Conservation (phyloP, 2,797 vertebrate species). For the Rhincodon typus region DNA sequence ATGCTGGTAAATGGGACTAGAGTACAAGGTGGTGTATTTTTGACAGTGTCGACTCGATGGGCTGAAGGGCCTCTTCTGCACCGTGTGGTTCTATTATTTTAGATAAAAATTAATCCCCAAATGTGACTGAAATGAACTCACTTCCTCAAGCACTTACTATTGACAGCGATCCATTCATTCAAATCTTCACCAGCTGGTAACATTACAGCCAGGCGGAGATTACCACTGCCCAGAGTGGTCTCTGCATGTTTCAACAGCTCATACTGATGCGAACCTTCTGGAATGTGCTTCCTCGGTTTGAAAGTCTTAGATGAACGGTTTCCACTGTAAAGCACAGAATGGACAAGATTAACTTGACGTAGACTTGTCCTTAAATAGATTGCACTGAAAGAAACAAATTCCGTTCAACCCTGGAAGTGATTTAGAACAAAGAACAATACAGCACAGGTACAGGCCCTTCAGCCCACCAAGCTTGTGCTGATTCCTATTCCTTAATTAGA, state of each 20-base stretch:
- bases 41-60: too few species aligned
- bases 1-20: too few species aligned
- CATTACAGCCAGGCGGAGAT: conserved; percentile 95
- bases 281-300: conserved; percentile 98
- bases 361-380: background rate
- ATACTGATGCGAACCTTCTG: conserved; percentile 94
- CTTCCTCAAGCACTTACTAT: conserved; percentile 72
- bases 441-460: too few species aligned
- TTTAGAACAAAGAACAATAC: too few species aligned
- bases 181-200: conserved; percentile 92
- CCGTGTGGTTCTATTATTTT: too few species aligned
- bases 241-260: conserved; percentile 96
- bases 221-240: conserved; percentile 92
- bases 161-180: conserved; percentile 97
- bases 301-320: conserved; percentile 94
- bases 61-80: too few species aligned
- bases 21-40: too few species aligned
- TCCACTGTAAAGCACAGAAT: conserved; percentile 58
- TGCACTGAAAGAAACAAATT: background rate
- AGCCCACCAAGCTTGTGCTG: too few species aligned
- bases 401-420: background rate
- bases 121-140: background rate
- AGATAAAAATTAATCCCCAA: background rate
- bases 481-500: too few species aligned
- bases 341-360: background rate